Conservation (phyloP, 2,113 vertebrate species). For the Phocoena sinus region DNA sequence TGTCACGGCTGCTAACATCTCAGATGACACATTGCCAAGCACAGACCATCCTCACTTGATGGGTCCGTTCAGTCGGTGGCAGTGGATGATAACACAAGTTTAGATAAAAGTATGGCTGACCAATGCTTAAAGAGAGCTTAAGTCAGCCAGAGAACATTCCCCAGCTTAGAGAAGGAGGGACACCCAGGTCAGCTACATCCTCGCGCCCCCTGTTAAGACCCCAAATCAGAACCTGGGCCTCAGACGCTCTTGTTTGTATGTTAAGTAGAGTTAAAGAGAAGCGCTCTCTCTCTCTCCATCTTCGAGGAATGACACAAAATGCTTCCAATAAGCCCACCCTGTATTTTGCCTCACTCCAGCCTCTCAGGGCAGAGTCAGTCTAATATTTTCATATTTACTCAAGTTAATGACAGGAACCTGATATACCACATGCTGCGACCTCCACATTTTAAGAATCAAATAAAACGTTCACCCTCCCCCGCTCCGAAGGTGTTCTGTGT, state of each 20-base stretch:
- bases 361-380: background rate
- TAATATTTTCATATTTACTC: background rate
- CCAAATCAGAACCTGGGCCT: background rate
- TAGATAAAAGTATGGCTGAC: background rate
- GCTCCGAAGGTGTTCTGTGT: background rate
- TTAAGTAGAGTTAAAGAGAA: background rate
- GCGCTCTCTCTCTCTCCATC: background rate
- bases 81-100: background rate
- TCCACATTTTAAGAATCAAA: slow-evolving; percentile 8
- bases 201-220: background rate
- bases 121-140: background rate
- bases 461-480: background rate
- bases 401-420: background rate
- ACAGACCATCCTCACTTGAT: background rate
- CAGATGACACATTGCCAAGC: background rate
- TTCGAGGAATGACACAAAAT: background rate
- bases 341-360: background rate
- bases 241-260: background rate
- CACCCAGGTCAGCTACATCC: background rate
- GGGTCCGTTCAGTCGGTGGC: background rate
- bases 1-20: background rate
- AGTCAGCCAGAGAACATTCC: background rate
- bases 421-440: background rate
- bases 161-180: background rate
- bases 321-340: rapidly evolving